Percentiles rank a stretch among this genome's conserved stretches.
phyloP scores from a whole-genome alignment of 1,140 invertebrate genomes.

The Papilio machaon region DNA sequence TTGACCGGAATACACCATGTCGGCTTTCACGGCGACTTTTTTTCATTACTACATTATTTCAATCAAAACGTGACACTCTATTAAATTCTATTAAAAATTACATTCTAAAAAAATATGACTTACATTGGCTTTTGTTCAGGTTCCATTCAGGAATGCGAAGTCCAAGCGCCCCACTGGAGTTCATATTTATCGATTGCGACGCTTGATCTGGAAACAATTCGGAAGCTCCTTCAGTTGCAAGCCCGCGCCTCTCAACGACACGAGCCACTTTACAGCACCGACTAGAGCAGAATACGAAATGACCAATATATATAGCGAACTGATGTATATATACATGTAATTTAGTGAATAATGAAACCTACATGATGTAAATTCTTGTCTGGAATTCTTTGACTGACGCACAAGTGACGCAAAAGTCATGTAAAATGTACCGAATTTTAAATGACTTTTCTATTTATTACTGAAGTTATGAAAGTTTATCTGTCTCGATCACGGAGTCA shows the following conservation, averaged over 20 bases:
- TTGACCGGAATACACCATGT: too few relatives aligned
- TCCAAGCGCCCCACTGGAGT: slow-evolving; percentile 41
- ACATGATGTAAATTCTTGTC: background rate
- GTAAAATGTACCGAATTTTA: too few relatives aligned
- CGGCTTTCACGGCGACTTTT: too few relatives aligned
- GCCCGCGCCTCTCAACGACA: background rate
- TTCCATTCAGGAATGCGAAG: slow-evolving; percentile 50
- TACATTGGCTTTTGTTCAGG: slow-evolving; percentile 55
- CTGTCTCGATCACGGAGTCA: background rate
- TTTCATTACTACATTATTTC: too few relatives aligned
- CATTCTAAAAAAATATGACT: slow-evolving; percentile 41
- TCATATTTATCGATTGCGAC: slow-evolving; percentile 44
- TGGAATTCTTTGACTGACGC: background rate
- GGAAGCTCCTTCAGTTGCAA: background rate
- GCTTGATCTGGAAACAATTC: background rate
- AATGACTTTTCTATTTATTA: background rate
- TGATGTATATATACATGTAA: slow-evolving; percentile 5
- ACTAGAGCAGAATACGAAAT: slow-evolving; percentile 4
- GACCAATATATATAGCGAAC: background rate
- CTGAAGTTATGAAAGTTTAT: background rate
- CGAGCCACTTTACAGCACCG: slow-evolving; percentile 1
- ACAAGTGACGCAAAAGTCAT: too few relatives aligned
- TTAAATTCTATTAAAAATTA: too few relatives aligned
- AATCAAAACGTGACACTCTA: too few relatives aligned
- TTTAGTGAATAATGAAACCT: background rate